These are phyloP conservation scores for Corythoichthys haematopterus DNA, from an alignment of 2,113 vertebrate species.

Conservation along the genomic window DNA sequence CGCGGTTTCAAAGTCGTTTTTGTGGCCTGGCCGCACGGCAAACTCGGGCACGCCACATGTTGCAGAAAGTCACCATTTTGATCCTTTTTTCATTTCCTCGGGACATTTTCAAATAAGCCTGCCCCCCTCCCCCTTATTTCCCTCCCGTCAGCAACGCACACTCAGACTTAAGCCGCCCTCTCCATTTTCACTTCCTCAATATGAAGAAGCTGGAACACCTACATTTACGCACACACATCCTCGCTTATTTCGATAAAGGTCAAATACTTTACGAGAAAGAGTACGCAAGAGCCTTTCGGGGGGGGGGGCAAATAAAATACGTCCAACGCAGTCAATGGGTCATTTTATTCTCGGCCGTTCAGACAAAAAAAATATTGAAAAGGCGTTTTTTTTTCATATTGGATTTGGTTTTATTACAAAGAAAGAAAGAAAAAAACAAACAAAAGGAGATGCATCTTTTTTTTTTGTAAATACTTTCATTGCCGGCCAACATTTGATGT, in stretches of 20 bases:
- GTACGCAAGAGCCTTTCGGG: constrained; percentile 23
- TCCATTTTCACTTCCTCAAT: constrained; percentile 72
- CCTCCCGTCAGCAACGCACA: constrained; percentile 9
- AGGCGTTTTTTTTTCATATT: constrained; percentile 25
- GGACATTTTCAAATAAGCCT: neutral
- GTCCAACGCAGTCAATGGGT: neutral
- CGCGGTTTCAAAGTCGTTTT: constrained; percentile 64
- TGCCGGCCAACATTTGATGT: constrained; percentile 60
- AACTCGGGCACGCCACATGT: neutral
- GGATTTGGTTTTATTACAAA: constrained; percentile 78
- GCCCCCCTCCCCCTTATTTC: neutral
- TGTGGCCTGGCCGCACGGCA: constrained; percentile 48
- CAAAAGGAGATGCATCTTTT: constrained; percentile 60
- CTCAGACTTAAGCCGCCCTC: constrained; percentile 40
- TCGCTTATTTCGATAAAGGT: constrained; percentile 48
- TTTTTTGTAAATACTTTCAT: constrained; percentile 63
- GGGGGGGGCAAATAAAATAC: neutral
- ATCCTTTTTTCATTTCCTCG: constrained; percentile 5
- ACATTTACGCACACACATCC: constrained; percentile 20
- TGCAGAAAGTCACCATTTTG: neutral
- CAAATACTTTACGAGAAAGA: constrained; percentile 40
- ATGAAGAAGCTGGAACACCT: constrained; percentile 54
- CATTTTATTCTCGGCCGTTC: neutral
- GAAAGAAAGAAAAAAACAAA: constrained; percentile 64
- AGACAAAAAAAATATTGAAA: neutral